phyloP scores from a whole-genome alignment of 2,797 vertebrate species.

The Sitta carolinensis region DNA sequence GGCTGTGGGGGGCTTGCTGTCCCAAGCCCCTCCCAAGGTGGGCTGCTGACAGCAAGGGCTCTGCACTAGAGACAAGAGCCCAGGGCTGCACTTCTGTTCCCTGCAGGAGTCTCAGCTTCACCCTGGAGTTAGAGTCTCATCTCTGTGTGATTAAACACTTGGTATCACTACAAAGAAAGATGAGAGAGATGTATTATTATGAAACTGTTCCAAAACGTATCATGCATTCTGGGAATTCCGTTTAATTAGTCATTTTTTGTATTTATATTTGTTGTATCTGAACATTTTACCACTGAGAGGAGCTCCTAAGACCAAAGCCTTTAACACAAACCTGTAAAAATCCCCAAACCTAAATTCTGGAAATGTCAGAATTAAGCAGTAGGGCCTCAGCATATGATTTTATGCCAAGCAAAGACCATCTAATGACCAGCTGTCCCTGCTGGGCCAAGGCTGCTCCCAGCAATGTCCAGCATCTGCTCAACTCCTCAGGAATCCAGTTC shows the following conservation, averaged over 20 bases:
- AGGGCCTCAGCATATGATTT: background rate
- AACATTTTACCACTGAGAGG: background rate
- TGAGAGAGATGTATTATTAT: background rate
- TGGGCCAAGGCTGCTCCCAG: background rate
- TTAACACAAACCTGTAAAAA: background rate
- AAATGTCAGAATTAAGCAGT: background rate
- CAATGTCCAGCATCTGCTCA: background rate
- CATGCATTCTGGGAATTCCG: background rate
- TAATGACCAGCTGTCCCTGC: background rate
- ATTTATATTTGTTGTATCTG: background rate
- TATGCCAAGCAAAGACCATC: background rate
- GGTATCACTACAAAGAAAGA: background rate
- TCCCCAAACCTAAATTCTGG: fast-evolving
- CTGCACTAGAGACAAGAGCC: background rate
- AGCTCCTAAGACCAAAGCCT: background rate
- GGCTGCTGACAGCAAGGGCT: background rate
- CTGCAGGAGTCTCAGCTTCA: background rate
- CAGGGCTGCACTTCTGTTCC: background rate
- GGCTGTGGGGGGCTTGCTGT: slow-evolving; percentile 15
- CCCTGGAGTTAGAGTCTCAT: background rate
- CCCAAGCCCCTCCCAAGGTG: slow-evolving; percentile 27
- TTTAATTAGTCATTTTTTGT: background rate
- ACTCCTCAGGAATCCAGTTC: background rate
- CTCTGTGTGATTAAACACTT: background rate
- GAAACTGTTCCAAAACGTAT: background rate